Evolutionary conservation across 2,797 vertebrate genomes (phyloP).

Genomic region (Xiphorhynchus erythropygius): DNA sequence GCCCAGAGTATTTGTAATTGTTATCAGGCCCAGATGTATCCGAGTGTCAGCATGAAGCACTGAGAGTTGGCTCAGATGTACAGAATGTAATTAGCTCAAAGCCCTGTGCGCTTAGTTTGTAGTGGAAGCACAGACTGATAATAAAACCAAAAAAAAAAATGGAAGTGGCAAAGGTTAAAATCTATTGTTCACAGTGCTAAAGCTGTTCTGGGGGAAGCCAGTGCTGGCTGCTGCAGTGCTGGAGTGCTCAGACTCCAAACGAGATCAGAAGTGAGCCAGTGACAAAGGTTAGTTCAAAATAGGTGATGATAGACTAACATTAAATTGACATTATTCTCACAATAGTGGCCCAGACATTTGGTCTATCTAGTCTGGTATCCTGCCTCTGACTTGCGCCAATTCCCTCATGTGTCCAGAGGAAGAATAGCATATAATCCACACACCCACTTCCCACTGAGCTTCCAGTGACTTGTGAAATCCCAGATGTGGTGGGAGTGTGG

Average conservation of each 20-base stretch:
- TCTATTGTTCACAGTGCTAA: slow-evolving; percentile 61
- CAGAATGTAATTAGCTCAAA: slow-evolving; percentile 79
- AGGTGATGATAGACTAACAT: slow-evolving; percentile 69
- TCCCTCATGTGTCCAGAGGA: slow-evolving; percentile 58
- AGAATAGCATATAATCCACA: slow-evolving; percentile 58
- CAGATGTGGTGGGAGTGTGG: neutral
- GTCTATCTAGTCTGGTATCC: slow-evolving; percentile 57
- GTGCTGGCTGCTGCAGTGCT: neutral
- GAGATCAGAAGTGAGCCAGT: slow-evolving; percentile 60
- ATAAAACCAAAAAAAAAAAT: slow-evolving; percentile 71
- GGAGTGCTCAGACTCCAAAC: slow-evolving; percentile 50
- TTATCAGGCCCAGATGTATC: slow-evolving; percentile 80
- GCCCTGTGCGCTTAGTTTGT: slow-evolving; percentile 66
- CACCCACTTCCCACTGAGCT: slow-evolving; percentile 50
- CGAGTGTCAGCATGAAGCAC: slow-evolving; percentile 75
- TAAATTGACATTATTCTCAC: slow-evolving; percentile 64
- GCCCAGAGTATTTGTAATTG: slow-evolving; percentile 80
- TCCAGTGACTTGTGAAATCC: slow-evolving; percentile 57
- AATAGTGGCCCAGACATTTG: slow-evolving; percentile 65
- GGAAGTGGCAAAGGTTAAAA: slow-evolving; percentile 74
- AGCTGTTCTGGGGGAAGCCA: slow-evolving; percentile 52
- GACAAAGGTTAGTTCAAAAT: slow-evolving; percentile 72
- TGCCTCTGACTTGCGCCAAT: slow-evolving; percentile 44
- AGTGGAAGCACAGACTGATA: slow-evolving; percentile 71
- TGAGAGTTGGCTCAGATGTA: slow-evolving; percentile 72